A percentile compares a stretch with the other conserved stretches of the same genome.
Evolutionary conservation across 2,797 vertebrate species (phyloP).

Genomic region (Spea hammondii): DNA sequence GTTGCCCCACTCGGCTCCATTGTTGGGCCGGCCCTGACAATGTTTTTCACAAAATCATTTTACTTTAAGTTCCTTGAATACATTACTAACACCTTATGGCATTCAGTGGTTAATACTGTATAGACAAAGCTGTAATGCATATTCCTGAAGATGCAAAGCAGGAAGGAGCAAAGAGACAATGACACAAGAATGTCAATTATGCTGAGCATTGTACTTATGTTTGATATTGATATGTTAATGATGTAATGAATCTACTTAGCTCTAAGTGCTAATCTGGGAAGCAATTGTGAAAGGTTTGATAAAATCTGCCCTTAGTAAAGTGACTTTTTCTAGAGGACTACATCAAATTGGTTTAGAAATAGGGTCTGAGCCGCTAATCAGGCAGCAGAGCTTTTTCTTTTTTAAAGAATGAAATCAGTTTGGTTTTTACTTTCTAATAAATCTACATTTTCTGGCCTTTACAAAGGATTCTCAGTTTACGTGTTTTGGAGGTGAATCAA

Average conservation of each 20-base stretch:
- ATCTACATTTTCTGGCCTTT: conserved; percentile 49
- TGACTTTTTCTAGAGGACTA: conserved; percentile 55
- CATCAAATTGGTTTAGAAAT: conserved; percentile 58
- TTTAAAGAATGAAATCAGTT: conserved; percentile 52
- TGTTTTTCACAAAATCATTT: too few relatives aligned
- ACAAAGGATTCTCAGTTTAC: conserved; percentile 53
- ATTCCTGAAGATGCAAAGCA: conserved; percentile 24
- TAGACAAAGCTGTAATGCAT: neutral
- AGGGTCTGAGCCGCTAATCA: conserved; percentile 54
- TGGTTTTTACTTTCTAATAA: conserved; percentile 54
- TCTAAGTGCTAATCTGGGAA: conserved; percentile 59
- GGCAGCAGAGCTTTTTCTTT: conserved; percentile 30
- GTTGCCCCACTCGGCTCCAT: too few relatives aligned
- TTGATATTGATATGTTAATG: conserved; percentile 58
- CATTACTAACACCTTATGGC: neutral
- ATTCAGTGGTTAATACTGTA: neutral
- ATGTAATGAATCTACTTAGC: conserved; percentile 60
- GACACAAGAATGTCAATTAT: conserved; percentile 55
- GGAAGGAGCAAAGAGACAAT: conserved; percentile 26
- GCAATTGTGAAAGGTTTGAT: conserved; percentile 60
- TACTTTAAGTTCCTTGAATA: too few relatives aligned
- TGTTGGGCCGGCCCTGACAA: too few relatives aligned
- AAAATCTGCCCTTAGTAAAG: conserved; percentile 60
- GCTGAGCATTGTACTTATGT: conserved; percentile 45
- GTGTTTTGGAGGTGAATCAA: conserved; percentile 56